Conservation (phyloP, 2,888 invertebrate species). For the Xanthia icteritia region DNA sequence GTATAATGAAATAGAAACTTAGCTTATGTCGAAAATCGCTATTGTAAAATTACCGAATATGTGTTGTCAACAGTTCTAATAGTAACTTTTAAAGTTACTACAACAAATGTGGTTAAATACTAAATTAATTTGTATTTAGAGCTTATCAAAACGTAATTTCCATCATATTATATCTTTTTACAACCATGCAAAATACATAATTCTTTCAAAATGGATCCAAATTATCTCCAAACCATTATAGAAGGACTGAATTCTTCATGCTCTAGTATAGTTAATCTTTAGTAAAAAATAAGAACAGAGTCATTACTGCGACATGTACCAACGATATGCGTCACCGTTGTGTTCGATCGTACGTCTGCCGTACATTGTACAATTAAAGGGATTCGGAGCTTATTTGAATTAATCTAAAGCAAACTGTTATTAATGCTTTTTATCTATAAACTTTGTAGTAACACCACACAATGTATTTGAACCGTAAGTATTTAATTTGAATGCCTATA, state of each 20-base stretch:
- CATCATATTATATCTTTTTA: conserved; percentile 12
- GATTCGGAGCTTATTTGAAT: conserved; percentile 27
- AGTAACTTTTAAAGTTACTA: conserved; percentile 2
- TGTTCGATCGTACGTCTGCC: conserved; percentile 15
- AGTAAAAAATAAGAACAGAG: conserved; percentile 36
- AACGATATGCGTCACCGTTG: background rate
- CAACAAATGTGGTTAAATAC: conserved; percentile 7
- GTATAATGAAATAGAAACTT: conserved; percentile 11
- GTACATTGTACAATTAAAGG: conserved; percentile 23
- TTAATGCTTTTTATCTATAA: conserved; percentile 36
- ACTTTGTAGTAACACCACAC: conserved; percentile 3
- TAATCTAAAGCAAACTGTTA: conserved; percentile 29
- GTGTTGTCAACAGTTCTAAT: conserved; percentile 8
- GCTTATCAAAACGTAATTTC: conserved; percentile 34
- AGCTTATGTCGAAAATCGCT: background rate
- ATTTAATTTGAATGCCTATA: conserved; percentile 31
- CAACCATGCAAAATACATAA: conserved; percentile 7
- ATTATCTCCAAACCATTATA: conserved; percentile 29
- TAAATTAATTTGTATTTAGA: conserved; percentile 27
- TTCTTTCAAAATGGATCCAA: conserved; percentile 18
- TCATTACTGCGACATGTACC: conserved; percentile 8
- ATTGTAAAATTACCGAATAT: conserved; percentile 10
- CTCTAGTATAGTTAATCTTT: conserved; percentile 34
- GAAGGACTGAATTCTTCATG: conserved; percentile 44
- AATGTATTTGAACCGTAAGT: conserved; percentile 41